These are phyloP conservation scores for Atractosteus spatula DNA, from an alignment of 2,113 vertebrate species.

Conservation along the genomic window DNA sequence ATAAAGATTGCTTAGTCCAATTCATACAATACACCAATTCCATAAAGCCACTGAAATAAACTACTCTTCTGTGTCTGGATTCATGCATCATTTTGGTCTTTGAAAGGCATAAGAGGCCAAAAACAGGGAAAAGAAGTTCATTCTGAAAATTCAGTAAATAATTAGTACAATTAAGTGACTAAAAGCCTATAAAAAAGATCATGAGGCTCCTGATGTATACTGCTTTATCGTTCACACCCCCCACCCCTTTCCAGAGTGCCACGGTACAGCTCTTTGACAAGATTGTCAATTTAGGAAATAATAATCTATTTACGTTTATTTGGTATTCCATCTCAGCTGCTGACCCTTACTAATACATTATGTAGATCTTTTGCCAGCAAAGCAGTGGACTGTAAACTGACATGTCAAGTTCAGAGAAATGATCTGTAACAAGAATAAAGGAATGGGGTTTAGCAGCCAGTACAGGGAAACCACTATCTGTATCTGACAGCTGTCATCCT, in stretches of 20 bases:
- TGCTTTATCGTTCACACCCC: too few species aligned
- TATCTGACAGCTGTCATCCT: constrained; percentile 78
- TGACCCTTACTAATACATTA: constrained; percentile 76
- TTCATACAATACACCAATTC: too few species aligned
- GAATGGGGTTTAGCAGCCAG: constrained; percentile 77
- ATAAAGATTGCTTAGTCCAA: too few species aligned
- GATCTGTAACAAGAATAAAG: constrained; percentile 78
- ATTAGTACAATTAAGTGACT: too few species aligned
- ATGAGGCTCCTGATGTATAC: too few species aligned
- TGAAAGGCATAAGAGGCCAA: too few species aligned
- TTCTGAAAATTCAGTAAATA: too few species aligned
- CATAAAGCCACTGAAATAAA: too few species aligned
- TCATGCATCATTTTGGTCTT: too few species aligned
- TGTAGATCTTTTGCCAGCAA: constrained; percentile 74
- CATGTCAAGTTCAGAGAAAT: constrained; percentile 74
- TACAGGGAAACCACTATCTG: constrained; percentile 74
- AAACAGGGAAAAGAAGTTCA: too few species aligned
- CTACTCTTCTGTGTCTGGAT: too few species aligned
- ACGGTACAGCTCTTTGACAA: not conserved
- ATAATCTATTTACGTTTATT: constrained; percentile 47
- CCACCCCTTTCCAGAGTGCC: not conserved
- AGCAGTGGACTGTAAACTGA: constrained; percentile 68
- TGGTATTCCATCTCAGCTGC: constrained; percentile 61
- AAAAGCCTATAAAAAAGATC: too few species aligned
- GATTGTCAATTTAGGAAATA: not conserved